Evolutionary conservation across 2,113 vertebrate species (phyloP).

Genomic region (Eurypyga helias): DNA sequence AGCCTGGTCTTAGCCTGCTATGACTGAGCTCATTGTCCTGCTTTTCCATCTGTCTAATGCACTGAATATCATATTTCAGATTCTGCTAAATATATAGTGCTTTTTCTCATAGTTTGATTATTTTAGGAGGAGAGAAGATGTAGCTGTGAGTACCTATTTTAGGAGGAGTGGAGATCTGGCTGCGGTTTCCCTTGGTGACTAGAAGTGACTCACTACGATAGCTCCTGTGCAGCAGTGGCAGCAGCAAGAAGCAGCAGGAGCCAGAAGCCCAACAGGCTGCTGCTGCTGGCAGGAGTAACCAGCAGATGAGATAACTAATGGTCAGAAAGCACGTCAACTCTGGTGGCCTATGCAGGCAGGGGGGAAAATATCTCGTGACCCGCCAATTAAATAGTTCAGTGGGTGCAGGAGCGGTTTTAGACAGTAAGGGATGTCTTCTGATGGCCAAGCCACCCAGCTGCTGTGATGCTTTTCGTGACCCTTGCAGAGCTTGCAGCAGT

Average conservation of each 20-base stretch:
- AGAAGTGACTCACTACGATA: neutral
- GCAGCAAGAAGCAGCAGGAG: neutral
- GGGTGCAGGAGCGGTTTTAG: neutral
- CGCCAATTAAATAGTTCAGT: neutral
- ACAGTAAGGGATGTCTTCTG: neutral
- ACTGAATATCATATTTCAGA: neutral
- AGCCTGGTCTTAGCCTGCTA: neutral
- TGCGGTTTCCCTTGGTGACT: constrained; percentile 41
- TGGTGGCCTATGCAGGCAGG: neutral
- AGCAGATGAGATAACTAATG: neutral
- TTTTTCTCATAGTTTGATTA: neutral
- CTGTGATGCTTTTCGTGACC: neutral
- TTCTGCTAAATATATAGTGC: neutral
- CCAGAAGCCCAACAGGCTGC: neutral
- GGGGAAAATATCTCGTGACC: neutral
- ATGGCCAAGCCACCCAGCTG: neutral
- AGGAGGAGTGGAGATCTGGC: neutral
- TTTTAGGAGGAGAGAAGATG: neutral
- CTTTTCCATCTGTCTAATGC: neutral
- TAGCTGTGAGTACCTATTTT: constrained; percentile 35
- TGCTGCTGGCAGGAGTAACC: neutral
- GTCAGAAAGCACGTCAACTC: neutral
- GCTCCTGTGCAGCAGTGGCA: neutral
- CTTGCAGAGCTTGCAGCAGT: neutral
- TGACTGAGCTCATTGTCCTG: neutral